A percentile compares a stretch with the other conserved stretches of the same genome.
These are phyloP conservation scores for Pseudococcus jackbeardsleyi DNA, from an alignment of 2,888 invertebrate genomes.

Conservation along the genomic window DNA sequence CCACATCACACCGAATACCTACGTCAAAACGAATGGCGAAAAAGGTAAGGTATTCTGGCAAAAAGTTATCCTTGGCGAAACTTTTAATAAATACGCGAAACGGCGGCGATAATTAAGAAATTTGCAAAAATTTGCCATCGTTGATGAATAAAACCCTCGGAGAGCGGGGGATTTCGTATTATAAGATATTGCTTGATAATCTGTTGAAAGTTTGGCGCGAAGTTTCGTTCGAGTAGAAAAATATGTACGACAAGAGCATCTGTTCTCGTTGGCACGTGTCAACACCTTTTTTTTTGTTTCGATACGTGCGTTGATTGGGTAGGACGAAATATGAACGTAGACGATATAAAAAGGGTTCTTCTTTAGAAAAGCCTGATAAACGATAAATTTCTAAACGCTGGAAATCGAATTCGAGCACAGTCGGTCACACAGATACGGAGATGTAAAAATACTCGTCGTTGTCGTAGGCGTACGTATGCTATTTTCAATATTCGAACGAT, in stretches of 20 bases:
- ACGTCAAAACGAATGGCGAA: not conserved
- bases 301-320: not conserved
- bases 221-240: not conserved
- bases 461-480: slow-evolving; percentile 30
- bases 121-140: not conserved
- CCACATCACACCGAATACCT: not conserved
- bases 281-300: slow-evolving; percentile 11
- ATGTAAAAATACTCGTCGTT: not conserved
- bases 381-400: not conserved
- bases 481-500: not conserved
- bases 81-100: too few relatives aligned
- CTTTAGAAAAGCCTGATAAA: not conserved
- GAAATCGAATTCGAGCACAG: not conserved
- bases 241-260: slow-evolving; percentile 19
- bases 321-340: not conserved
- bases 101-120: not conserved
- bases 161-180: not conserved
- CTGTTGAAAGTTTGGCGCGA: not conserved
- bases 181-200: not conserved
- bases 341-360: not conserved
- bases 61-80: too few relatives aligned
- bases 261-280: slow-evolving; percentile 24
- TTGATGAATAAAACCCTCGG: too few relatives aligned
- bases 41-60: not conserved
- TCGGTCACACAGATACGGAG: not conserved